Conservation (phyloP, 2,888 invertebrate genomes). For the Morinoia aosen region DNA sequence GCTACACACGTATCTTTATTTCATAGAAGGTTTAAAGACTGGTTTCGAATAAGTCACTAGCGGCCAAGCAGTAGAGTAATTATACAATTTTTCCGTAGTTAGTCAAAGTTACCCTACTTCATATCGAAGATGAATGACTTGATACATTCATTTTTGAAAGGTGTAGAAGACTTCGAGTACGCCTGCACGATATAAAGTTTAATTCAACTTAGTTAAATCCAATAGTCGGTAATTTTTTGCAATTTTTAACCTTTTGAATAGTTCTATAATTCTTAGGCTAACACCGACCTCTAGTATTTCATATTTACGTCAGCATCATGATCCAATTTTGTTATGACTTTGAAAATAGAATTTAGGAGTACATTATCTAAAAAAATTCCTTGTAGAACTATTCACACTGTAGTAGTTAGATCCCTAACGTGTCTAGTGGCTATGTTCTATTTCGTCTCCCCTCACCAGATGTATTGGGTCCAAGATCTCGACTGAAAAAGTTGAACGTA, state of each 20-base stretch:
- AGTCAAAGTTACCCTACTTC: background rate
- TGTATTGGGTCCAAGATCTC: background rate
- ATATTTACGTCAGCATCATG: background rate
- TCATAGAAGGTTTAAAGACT: background rate
- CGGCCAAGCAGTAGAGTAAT: background rate
- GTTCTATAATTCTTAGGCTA: background rate
- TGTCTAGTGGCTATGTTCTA: background rate
- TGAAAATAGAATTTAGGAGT: too few species aligned
- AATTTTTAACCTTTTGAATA: background rate
- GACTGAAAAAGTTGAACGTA: background rate
- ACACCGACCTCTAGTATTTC: background rate
- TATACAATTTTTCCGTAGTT: background rate
- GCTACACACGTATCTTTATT: background rate
- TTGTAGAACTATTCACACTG: background rate
- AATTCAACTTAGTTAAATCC: background rate
- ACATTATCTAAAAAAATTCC: background rate
- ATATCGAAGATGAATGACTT: background rate
- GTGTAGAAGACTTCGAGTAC: background rate
- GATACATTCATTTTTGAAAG: background rate
- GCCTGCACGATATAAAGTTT: background rate
- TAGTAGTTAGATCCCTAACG: background rate
- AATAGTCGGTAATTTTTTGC: background rate
- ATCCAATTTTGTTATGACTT: too few species aligned
- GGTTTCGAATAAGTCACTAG: background rate
- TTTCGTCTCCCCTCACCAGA: background rate